phyloP scores from a whole-genome alignment of 2,888 invertebrate genomes.

The Patella caerulea region DNA sequence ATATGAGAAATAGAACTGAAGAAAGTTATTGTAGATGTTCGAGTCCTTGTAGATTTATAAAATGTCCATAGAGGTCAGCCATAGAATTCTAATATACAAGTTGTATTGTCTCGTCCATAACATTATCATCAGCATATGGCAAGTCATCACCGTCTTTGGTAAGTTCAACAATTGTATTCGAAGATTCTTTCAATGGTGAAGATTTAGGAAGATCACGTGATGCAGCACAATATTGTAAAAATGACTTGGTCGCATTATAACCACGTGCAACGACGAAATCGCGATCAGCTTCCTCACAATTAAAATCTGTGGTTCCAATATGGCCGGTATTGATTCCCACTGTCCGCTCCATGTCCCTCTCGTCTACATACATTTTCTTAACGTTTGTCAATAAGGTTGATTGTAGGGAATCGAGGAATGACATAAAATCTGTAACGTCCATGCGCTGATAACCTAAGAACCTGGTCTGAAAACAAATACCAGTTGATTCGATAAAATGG shows the following conservation, averaged over 20 bases:
- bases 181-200: too few relatives aligned
- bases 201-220: too few relatives aligned
- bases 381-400: slow-evolving; percentile 59
- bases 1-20: too few relatives aligned
- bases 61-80: too few relatives aligned
- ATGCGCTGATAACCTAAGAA: slow-evolving; percentile 62
- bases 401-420: slow-evolving; percentile 59
- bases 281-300: slow-evolving; percentile 61
- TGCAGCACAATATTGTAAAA: background rate
- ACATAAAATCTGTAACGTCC: slow-evolving; percentile 52
- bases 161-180: too few relatives aligned
- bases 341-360: slow-evolving; percentile 40
- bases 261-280: slow-evolving; percentile 56
- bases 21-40: too few relatives aligned
- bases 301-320: slow-evolving; percentile 65
- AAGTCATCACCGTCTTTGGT: too few relatives aligned
- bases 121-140: too few relatives aligned
- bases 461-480: slow-evolving; percentile 57
- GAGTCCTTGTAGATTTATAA: too few relatives aligned
- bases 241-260: background rate
- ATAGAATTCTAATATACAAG: too few relatives aligned
- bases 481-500: slow-evolving; percentile 56
- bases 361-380: slow-evolving; percentile 59
- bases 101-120: too few relatives aligned
- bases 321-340: slow-evolving; percentile 68